Conservation (phyloP, 2,888 invertebrate species). For the Diaphora mendica region DNA sequence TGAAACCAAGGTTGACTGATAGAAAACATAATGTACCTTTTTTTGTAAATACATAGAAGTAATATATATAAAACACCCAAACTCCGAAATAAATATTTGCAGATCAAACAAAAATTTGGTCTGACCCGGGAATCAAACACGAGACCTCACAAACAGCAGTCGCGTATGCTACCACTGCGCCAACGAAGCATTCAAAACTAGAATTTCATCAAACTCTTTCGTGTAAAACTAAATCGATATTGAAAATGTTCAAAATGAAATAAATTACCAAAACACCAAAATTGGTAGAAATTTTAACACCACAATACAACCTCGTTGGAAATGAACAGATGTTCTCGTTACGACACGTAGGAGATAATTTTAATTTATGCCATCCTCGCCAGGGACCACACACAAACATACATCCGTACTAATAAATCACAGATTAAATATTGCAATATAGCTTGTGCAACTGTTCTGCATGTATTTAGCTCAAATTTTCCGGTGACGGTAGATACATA, state of each 20-base stretch:
- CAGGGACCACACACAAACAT: slow-evolving; percentile 42
- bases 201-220: no score
- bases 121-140: no score
- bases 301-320: slow-evolving; percentile 19
- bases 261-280: slow-evolving; percentile 8
- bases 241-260: background rate
- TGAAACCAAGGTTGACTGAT: no score
- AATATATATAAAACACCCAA: no score
- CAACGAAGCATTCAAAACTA: no score
- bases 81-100: no score
- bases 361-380: slow-evolving; percentile 47
- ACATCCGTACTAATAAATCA: slow-evolving; percentile 50
- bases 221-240: background rate
- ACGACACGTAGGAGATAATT: slow-evolving; percentile 47
- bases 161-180: no score
- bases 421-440: slow-evolving; percentile 30
- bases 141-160: no score
- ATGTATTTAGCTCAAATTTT: slow-evolving; percentile 16
- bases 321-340: slow-evolving; percentile 30
- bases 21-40: no score
- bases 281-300: slow-evolving; percentile 15
- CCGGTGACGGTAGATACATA: background rate
- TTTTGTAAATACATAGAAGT: no score
- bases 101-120: no score
- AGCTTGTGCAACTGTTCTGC: slow-evolving; percentile 14